A percentile compares a stretch with the other conserved stretches of the same genome.
Conservation (phyloP, 2,888 invertebrate genomes). For the Harpalus rufipes region DNA sequence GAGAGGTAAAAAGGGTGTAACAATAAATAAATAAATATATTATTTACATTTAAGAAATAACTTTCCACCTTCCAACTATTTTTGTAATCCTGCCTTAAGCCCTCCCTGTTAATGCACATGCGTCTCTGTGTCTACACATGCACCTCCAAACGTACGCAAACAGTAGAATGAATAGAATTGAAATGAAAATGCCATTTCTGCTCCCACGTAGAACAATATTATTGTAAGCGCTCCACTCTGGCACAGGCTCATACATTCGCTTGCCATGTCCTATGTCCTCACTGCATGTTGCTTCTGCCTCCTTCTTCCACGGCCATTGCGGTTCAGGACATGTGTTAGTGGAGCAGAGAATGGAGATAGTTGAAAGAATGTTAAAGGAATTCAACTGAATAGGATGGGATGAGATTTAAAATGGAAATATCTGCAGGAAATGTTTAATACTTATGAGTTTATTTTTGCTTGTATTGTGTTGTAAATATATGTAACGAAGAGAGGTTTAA, state of each 20-base stretch:
- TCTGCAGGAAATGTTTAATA: neutral
- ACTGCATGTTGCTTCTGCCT: neutral
- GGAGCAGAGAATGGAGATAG: neutral
- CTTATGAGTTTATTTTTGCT: neutral
- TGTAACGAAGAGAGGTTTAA: too few relatives aligned
- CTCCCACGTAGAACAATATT: conserved; percentile 70
- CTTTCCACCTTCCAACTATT: neutral
- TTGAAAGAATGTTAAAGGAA: conserved; percentile 16
- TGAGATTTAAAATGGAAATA: neutral
- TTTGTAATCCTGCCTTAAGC: neutral
- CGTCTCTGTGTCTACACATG: conserved; percentile 25
- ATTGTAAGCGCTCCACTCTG: conserved; percentile 68
- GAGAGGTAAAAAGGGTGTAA: too few relatives aligned
- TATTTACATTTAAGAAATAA: too few relatives aligned
- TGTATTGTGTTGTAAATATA: neutral
- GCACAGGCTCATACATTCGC: conserved; percentile 33
- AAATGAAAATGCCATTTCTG: conserved; percentile 69
- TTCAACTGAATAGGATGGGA: neutral
- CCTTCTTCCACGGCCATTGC: conserved; percentile 9
- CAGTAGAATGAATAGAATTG: conserved; percentile 68
- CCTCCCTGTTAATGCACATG: conserved; percentile 32
- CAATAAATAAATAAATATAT: too few relatives aligned
- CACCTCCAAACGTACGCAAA: conserved; percentile 33
- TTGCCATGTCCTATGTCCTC: conserved; percentile 9
- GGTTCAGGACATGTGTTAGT: conserved; percentile 34